phyloP scores from a whole-genome alignment of 2,888 invertebrate species.

The Eristalinus aeneus region DNA sequence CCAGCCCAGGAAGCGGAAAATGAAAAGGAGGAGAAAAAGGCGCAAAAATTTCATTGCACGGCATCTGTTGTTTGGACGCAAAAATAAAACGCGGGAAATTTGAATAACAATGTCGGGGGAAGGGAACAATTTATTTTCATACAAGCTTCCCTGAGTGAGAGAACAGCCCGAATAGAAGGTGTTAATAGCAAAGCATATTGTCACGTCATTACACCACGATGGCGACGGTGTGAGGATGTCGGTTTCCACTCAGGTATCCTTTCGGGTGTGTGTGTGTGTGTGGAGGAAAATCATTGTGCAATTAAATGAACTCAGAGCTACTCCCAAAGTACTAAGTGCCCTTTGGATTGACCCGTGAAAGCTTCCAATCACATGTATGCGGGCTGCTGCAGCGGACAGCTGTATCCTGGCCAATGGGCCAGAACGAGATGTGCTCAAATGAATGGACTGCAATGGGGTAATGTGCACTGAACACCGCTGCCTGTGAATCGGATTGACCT shows the following conservation, averaged over 20 bases:
- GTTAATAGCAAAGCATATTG: background rate
- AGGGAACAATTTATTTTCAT: background rate
- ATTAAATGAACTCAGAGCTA: constrained; percentile 5
- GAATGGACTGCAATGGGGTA: background rate
- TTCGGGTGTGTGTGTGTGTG: background rate
- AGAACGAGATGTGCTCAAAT: constrained; percentile 1
- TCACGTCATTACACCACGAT: background rate
- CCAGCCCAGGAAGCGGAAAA: background rate
- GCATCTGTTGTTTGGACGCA: constrained; percentile 29
- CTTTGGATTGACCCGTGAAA: constrained; percentile 33
- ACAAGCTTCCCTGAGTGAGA: background rate
- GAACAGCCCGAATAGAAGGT: constrained; percentile 3
- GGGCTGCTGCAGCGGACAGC: constrained; percentile 17
- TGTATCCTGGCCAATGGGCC: constrained; percentile 31
- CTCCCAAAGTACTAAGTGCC: background rate
- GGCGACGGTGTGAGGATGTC: too few species aligned
- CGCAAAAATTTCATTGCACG: constrained; percentile 4
- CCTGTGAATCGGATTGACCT: background rate
- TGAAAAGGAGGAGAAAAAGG: background rate
- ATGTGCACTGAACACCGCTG: background rate
- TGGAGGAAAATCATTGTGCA: constrained; percentile 6
- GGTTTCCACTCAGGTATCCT: background rate
- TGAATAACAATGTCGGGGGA: background rate
- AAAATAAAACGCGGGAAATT: constrained; percentile 15
- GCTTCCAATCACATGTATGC: constrained; percentile 5